Percentiles rank a stretch among this genome's conserved stretches.
Conservation (phyloP, 2,888 invertebrate genomes). For the Unio pictorum region DNA sequence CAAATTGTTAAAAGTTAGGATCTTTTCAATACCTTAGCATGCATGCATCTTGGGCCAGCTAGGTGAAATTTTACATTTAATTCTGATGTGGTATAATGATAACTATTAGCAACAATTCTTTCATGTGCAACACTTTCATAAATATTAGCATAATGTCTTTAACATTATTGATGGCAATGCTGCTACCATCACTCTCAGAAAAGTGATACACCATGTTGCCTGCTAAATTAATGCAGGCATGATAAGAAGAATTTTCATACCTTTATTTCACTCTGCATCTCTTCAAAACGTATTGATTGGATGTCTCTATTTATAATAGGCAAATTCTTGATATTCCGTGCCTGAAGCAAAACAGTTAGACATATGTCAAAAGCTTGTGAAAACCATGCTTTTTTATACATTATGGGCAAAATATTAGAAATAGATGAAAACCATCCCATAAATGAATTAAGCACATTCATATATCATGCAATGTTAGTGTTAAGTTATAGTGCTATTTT, state of each 20-base stretch:
- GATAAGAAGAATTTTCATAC: constrained; percentile 35
- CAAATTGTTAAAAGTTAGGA: too few species aligned
- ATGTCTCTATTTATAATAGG: constrained; percentile 69
- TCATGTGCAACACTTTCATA: too few species aligned
- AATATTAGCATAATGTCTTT: too few species aligned
- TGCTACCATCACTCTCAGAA: too few species aligned
- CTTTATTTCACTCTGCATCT: constrained; percentile 72
- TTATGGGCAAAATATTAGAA: background rate
- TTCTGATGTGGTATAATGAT: too few species aligned
- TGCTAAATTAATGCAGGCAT: too few species aligned
- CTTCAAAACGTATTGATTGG: constrained; percentile 69
- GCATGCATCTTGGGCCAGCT: too few species aligned
- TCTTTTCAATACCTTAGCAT: too few species aligned
- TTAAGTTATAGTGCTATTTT: background rate
- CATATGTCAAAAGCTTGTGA: background rate
- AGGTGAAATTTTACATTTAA: too few species aligned
- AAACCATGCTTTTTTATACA: background rate
- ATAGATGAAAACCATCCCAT: background rate
- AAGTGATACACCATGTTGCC: too few species aligned
- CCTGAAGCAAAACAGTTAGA: constrained; percentile 46
- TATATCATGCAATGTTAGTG: background rate
- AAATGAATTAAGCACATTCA: background rate
- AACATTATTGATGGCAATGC: too few species aligned
- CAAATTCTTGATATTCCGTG: constrained; percentile 68
- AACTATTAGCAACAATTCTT: too few species aligned